phyloP scores from a whole-genome alignment of 2,888 invertebrate species.

The Rhorus exstirpatorius region DNA sequence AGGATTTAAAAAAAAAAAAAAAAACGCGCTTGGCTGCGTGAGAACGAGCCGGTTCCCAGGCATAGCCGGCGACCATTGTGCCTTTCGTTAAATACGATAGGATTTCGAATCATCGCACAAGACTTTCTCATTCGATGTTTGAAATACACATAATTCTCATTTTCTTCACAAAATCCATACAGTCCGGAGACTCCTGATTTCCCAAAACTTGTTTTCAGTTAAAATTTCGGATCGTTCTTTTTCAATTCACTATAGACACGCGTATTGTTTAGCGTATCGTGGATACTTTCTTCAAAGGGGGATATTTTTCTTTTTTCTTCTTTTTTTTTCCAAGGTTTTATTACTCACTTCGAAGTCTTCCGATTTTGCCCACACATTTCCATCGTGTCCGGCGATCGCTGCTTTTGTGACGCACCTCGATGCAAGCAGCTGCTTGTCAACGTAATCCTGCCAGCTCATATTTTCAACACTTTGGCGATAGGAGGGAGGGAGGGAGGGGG shows the following conservation, averaged over 20 bases:
- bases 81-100: conserved; percentile 47
- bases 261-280: too few relatives aligned
- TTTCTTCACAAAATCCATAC: not conserved
- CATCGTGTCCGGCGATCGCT: conserved; percentile 97
- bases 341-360: conserved; percentile 96
- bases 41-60: conserved; percentile 51
- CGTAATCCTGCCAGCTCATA: conserved; percentile 99
- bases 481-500: conserved; percentile 57
- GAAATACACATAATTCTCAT: not conserved
- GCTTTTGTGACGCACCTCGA: conserved; percentile 98
- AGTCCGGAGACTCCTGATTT: not conserved
- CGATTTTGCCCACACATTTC: conserved; percentile 97
- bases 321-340: conserved; percentile 10
- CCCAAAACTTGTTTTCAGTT: not conserved
- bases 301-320: not conserved
- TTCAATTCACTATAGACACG: not conserved
- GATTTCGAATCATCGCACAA: conserved; percentile 27
- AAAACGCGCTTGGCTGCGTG: conserved; percentile 38
- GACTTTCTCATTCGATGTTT: conserved; percentile 12
- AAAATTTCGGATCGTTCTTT: not conserved
- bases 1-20: not conserved
- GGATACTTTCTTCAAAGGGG: too few relatives aligned
- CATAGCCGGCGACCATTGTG: conserved; percentile 65
- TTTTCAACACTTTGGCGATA: conserved; percentile 72
- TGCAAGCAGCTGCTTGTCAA: conserved; percentile 98